Evolutionary conservation across 2,797 vertebrate genomes (phyloP).

Genomic region (Cryptoprocta ferox): DNA sequence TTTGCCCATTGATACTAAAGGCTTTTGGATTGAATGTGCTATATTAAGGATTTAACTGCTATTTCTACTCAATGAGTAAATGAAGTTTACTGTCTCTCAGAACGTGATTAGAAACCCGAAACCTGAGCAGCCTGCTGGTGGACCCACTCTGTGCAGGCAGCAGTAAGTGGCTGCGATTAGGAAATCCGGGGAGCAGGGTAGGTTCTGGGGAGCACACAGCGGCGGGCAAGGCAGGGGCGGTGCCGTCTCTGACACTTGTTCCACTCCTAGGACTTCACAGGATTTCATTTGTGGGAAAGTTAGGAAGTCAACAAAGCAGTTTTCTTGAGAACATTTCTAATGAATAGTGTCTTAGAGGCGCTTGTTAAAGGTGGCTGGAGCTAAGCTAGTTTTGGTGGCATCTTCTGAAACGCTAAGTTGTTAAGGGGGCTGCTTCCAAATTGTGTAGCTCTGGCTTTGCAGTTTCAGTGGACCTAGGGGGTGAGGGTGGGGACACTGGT

Average conservation of each 20-base stretch:
- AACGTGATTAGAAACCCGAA: not conserved
- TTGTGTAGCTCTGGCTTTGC: not conserved
- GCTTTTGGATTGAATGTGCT: not conserved
- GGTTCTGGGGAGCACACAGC: rapidly evolving
- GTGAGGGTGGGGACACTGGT: not conserved
- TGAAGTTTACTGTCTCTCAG: not conserved
- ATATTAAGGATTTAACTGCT: not conserved
- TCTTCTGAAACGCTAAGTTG: conserved; percentile 4
- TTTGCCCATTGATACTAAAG: not conserved
- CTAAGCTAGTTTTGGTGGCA: not conserved
- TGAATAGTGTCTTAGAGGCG: not conserved
- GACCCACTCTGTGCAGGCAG: not conserved
- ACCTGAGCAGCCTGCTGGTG: not conserved
- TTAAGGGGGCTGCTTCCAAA: not conserved
- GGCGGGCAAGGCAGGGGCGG: not conserved
- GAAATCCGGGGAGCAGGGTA: rapidly evolving
- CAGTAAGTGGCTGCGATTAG: no score
- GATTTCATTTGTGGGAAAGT: not conserved
- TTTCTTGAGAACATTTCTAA: conserved; percentile 20
- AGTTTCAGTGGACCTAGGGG: not conserved
- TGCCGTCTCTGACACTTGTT: not conserved
- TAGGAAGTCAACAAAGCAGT: not conserved
- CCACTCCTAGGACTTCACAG: not conserved
- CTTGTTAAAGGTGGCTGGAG: not conserved
- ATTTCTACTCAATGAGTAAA: not conserved